Percentiles rank a stretch among this genome's conserved stretches.
These are phyloP conservation scores for Auanema freiburgensis DNA, from an alignment of 2,888 invertebrate species.

Conservation along the genomic window DNA sequence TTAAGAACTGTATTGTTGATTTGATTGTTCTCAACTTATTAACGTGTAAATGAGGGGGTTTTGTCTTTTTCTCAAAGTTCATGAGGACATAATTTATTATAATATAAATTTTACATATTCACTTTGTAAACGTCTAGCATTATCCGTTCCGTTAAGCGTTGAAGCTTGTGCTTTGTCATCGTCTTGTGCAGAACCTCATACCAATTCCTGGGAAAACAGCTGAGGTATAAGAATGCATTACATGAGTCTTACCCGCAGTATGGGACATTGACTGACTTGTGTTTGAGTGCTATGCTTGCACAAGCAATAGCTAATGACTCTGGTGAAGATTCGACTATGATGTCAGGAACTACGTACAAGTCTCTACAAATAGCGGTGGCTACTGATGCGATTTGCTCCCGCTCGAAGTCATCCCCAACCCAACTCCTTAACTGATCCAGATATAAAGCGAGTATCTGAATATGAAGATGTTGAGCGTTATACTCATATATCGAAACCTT, in stretches of 20 bases:
- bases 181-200: conserved; percentile 9
- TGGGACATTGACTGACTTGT: conserved; percentile 11
- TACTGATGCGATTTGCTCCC: conserved; percentile 1
- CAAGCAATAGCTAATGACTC: conserved; percentile 19
- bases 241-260: conserved; percentile 10
- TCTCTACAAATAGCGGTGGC: conserved; percentile 18
- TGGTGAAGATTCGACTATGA: conserved; percentile 11
- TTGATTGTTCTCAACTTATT: background rate
- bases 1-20: background rate
- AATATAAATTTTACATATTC: background rate
- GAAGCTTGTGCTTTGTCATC: conserved; percentile 10
- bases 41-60: background rate
- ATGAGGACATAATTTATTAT: no score
- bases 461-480: no score
- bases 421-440: conserved; percentile 17
- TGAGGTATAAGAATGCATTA: no score
- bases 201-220: conserved; percentile 11
- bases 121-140: background rate
- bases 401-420: conserved; percentile 19
- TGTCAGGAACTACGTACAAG: conserved; percentile 8
- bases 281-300: conserved; percentile 15
- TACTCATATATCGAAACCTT: no score
- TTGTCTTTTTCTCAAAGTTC: no score
- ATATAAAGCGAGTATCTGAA: conserved; percentile 21
- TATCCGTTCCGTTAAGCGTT: conserved; percentile 5